Base-by-base conservation (phyloP, 2,888 invertebrate genomes). In the Philereme vetulata region DNA sequence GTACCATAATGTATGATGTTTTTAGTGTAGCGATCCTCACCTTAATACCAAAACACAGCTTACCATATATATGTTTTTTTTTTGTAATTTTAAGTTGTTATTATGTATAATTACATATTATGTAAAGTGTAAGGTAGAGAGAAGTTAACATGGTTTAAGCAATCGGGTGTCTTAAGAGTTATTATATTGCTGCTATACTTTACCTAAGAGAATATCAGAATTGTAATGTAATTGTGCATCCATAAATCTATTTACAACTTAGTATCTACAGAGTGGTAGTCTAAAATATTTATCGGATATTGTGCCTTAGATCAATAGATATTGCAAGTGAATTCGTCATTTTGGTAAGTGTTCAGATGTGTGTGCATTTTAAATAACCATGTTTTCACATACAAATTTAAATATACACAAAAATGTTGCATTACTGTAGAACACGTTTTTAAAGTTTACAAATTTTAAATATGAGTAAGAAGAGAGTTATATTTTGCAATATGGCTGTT, bases 11-110 rank as follows among this genome's bases (percentile, higher is more conserved):
- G 21, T 56, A 63, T 47, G 56, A 62, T 66, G 62, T 65, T 64
- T 21, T 68, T 90, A 89, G 88, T 72, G 74, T 90, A 90, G 89
- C 86, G 79, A 82, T 87, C 90, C 90, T 92, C 91, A 91, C 88
- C 86, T 88, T 85, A 85, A 92, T 91, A 92, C 92, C 92, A 92
- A 92, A 92, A 88, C 87, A 91, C 92, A 88, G 89, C 90, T 92
- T 92, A 92, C 92, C 92, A 92, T 66, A 67, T 66, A 88, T 90
- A 85, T 86, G 88, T 84, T 88, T 86, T 84, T 88, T 84, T 88
- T 86, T 84, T 88, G 84, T 85, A 78, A 81, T 84, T 84, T 81
- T 92, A 90, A 90, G 89, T 92, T 90, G 90, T 80, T 80, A 49
- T 56, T 56, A 77, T 70, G 81, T 80, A 75, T 85, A 21, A 21